Base-by-base conservation (phyloP, 2,888 invertebrate genomes). In the Asteroscopus sphinx region DNA sequence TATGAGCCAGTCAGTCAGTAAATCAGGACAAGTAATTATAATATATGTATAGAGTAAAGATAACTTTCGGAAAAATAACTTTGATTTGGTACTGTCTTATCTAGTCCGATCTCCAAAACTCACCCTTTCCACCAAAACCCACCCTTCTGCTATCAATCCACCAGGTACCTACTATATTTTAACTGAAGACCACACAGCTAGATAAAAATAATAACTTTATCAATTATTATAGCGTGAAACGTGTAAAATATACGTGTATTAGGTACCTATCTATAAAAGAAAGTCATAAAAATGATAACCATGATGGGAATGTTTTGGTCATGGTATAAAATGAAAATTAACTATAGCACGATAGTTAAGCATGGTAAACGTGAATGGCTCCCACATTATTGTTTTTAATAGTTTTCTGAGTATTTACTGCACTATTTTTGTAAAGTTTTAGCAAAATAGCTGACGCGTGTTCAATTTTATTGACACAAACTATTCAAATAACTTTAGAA, bases 181-280 rank as follows among this genome's bases (percentile, higher is more conserved):
- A 1, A 15, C 9, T 9, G 28, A 33, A 36, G 49, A 49, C 37
- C 28, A 59, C 39, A 40, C 6, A 21, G 21, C 4, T 21, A 21
- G 21, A 21, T 45, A 61, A 35, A n/a, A 36, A 61, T 44, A 33
- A n/a, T 62, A 59, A 62, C n/a, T n/a, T 48, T 33, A 67, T 0
- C 64, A 42, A 68, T 64, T 68, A 68, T 64, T 68, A 68, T 33
- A 6, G 35, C 47, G 46, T 65, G 64, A 63, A 64, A 35, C 42
- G 30, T 62, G 32, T 55, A 46, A 57, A 51, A 41, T 55, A 12
- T 55, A 47, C 33, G 48, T 37, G 44, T 55, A 52, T 57, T 52
- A n/a, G n/a, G n/a, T n/a, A n/a, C n/a, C n/a, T n/a, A 32, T 65
- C 60, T 65, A 59, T 51, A 60, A 63, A 76, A 69, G 73, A 74